Conservation (phyloP, 2,797 vertebrate species). For the Eulemur rubriventer region DNA sequence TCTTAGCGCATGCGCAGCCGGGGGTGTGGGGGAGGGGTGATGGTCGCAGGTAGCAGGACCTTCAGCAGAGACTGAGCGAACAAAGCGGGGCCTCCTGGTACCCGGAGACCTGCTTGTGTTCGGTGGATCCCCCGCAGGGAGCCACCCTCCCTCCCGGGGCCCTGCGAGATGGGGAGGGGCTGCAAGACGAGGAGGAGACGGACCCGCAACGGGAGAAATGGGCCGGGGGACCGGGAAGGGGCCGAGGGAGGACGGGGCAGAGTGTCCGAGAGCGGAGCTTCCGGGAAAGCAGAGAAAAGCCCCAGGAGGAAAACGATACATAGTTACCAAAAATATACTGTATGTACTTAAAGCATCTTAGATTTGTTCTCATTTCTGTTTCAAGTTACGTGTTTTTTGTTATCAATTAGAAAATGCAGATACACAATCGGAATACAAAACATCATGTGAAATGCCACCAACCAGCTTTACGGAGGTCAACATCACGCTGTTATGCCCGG, state of each 20-base stretch:
- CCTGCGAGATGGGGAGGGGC: neutral
- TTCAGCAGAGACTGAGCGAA: neutral
- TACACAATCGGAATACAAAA: neutral
- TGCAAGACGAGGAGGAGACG: neutral
- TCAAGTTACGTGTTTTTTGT: neutral
- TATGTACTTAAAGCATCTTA: neutral
- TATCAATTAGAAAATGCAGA: neutral
- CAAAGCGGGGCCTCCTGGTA: neutral
- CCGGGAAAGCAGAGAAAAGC: accelerated
- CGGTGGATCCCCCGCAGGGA: too few species aligned
- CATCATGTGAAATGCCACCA: too few species aligned
- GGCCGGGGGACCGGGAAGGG: neutral
- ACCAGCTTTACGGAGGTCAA: neutral
- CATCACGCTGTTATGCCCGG: accelerated
- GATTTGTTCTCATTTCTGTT: neutral
- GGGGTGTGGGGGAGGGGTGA: accelerated
- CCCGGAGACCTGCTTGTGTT: neutral
- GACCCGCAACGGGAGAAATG: accelerated
- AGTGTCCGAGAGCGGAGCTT: accelerated
- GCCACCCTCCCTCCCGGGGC: neutral
- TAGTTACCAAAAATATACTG: neutral
- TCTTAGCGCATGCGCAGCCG: accelerated
- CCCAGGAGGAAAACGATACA: neutral
- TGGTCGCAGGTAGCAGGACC: neutral
- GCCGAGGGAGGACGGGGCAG: accelerated